These are phyloP conservation scores for Sisor rabdophorus DNA, from an alignment of 2,113 vertebrate genomes.

Conservation along the genomic window DNA sequence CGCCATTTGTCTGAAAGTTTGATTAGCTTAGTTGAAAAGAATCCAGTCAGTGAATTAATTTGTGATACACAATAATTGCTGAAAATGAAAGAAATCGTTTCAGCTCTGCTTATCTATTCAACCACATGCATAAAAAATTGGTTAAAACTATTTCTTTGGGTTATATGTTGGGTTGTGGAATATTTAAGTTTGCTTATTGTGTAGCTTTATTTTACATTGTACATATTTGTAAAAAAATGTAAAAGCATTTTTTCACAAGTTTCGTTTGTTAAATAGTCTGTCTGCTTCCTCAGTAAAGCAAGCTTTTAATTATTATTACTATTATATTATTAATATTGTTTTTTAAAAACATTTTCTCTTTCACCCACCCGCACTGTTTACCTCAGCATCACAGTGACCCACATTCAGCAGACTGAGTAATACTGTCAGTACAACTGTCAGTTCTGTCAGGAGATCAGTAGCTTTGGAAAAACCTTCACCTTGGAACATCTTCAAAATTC, in stretches of 20 bases:
- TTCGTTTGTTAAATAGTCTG: not conserved
- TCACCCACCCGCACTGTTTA: slow-evolving; percentile 14
- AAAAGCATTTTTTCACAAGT: not conserved
- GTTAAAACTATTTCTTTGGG: not conserved
- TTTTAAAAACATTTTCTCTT: not conserved
- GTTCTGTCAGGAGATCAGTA: not conserved
- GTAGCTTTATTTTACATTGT: not conserved
- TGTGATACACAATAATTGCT: not conserved
- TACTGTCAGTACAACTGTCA: not conserved
- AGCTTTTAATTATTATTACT: not conserved
- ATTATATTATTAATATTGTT: not conserved
- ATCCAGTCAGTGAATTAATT: not conserved
- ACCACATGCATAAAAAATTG: too few relatives aligned
- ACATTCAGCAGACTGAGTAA: not conserved
- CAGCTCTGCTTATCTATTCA: too few relatives aligned
- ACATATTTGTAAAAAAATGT: not conserved
- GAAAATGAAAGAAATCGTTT: slow-evolving; percentile 16
- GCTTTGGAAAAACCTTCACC: not conserved
- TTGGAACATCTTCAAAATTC: not conserved
- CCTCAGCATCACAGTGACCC: not conserved
- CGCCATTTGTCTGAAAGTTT: too few relatives aligned
- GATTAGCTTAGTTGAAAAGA: not conserved
- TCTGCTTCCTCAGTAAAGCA: not conserved
- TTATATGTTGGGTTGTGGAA: not conserved
- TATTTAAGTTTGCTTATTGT: not conserved